Evolutionary conservation across 1,140 invertebrate species (phyloP), one percentile per base, ranked within the genome.

Genomic region (Mamestra configurata): DNA sequence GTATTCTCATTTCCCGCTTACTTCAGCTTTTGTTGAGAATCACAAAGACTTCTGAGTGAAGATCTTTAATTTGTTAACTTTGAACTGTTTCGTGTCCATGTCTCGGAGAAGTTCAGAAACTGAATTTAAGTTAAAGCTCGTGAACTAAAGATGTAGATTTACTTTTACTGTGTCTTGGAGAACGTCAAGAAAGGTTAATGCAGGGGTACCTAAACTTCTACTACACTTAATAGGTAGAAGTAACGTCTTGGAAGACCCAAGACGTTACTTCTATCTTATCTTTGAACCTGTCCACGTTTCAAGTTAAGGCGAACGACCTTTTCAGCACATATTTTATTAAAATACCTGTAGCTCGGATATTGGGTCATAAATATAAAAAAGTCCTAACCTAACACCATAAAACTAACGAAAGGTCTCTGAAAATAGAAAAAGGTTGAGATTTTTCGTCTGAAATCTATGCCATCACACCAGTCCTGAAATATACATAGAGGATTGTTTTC

Each of bases 401-500:
- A 49, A 49, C 20, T 18, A 20, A 70, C 15, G 13, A 43, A 49
- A 70, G 27, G 43, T 70, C 40, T 13, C 22, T 24, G 6, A 27
- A 66, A 61, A 35, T 22, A 8, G 35, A 43, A 68, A 68, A 68
- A 68, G 64, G 64, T 68, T 49, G 40, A 53, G 24, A 53, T 72
- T 72, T 40, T 66, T 53, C 46, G 4, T 51, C 18, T 49, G 31
- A 24, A 57, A 73, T 31, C 71, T 57, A 57, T 57, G 71, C 35
- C 18, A 73, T 57, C 43, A 55, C 5, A n/a, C n/a, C 6, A 57
- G 51, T 53, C 22, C n/a, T 71, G 46, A 71, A 73, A 73, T 73
- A 57, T 73, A 73, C 71, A 73, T 73, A 73, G 49, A 57, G 53
- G 35, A 73, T 57, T 57, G 71, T 57, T 73, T 57, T 73, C 49